phyloP scores from a whole-genome alignment of 2,113 vertebrate species.

The Ailurus styani region DNA sequence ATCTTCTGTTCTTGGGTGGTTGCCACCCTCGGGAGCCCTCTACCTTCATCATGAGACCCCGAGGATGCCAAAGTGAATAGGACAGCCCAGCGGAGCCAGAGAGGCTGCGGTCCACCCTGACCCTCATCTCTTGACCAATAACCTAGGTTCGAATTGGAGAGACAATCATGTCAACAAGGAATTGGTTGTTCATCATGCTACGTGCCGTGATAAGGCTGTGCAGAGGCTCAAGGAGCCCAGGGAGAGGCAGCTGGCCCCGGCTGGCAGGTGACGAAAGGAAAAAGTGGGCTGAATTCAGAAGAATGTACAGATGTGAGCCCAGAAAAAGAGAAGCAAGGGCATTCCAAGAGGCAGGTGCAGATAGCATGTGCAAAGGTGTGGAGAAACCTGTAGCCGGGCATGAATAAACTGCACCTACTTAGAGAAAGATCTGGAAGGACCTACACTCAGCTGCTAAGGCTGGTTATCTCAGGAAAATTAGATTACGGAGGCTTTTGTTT shows the following conservation, averaged over 20 bases:
- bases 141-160: not conserved
- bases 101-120: too few relatives aligned
- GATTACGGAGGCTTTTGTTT: not conserved
- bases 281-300: not conserved
- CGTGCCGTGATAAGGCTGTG: not conserved
- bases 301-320: not conserved
- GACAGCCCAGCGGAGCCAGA: not conserved
- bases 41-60: not conserved
- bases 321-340: not conserved
- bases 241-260: not conserved
- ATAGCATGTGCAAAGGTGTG: not conserved
- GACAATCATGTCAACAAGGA: not conserved
- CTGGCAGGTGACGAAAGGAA: not conserved
- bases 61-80: not conserved
- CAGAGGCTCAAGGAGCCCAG: not conserved
- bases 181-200: not conserved
- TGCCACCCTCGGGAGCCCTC: not conserved
- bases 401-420: not conserved
- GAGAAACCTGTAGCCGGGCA: not conserved
- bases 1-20: not conserved
- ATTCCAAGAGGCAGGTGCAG: not conserved
- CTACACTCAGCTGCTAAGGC: not conserved
- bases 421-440: not conserved
- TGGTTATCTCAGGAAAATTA: not conserved
- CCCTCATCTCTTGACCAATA: not conserved